Evolutionary conservation across 2,113 vertebrate genomes (phyloP).

Genomic region (Oreochromis spilurus): DNA sequence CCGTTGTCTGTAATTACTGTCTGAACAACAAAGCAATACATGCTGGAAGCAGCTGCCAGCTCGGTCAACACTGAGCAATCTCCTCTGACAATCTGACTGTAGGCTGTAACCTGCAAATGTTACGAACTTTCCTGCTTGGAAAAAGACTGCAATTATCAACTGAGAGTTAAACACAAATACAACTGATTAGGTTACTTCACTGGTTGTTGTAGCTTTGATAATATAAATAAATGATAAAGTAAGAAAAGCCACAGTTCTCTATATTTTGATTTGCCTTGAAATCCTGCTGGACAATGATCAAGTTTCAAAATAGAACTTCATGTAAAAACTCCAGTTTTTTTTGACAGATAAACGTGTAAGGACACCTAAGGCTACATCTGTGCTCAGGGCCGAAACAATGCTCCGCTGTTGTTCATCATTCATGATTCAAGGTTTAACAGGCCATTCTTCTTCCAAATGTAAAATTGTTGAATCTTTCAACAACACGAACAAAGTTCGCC

Average conservation of each 20-base stretch:
- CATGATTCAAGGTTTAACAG: constrained; percentile 38
- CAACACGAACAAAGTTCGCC: not conserved
- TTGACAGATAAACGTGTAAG: not conserved
- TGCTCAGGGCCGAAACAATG: not conserved
- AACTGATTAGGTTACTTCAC: not conserved
- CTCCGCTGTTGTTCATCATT: constrained; percentile 3
- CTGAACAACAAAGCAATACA: constrained; percentile 56
- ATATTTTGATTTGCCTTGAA: not conserved
- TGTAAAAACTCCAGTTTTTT: not conserved
- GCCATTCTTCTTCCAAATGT: constrained; percentile 33
- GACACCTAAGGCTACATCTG: not conserved
- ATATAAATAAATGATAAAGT: not conserved
- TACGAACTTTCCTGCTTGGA: not conserved
- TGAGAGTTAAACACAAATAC: not conserved
- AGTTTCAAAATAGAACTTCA: not conserved
- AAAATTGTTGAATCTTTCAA: constrained; percentile 46
- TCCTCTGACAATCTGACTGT: not conserved
- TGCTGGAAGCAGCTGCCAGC: constrained; percentile 2
- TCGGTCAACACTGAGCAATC: constrained; percentile 2
- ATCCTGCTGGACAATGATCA: not conserved
- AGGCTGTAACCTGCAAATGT: not conserved
- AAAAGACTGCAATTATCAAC: not conserved
- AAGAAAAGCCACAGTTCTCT: not conserved
- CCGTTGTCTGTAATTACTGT: constrained; percentile 61
- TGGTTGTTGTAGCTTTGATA: not conserved